These are phyloP conservation scores for Seriola rivoliana DNA, from an alignment of 2,113 vertebrate genomes.

Conservation along the genomic window DNA sequence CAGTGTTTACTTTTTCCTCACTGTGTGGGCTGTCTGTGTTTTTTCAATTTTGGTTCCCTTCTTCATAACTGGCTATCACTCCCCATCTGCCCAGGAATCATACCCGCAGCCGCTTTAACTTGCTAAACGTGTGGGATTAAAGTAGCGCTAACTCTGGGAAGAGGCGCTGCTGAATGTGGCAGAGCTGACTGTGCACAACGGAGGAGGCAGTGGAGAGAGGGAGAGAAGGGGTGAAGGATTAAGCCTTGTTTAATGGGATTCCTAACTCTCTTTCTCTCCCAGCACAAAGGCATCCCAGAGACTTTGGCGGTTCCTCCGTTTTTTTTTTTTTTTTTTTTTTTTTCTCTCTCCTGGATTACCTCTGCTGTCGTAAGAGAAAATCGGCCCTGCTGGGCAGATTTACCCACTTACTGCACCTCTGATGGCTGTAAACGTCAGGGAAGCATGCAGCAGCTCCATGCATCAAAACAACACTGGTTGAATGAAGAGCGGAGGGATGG, in stretches of 20 bases:
- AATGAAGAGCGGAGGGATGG: slow-evolving; percentile 26
- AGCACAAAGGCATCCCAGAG: slow-evolving; percentile 64
- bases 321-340: slow-evolving; percentile 6
- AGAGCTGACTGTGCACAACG: slow-evolving; percentile 48
- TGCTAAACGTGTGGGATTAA: slow-evolving; percentile 54
- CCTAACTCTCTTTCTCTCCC: slow-evolving; percentile 61
- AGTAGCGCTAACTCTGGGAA: slow-evolving; percentile 46
- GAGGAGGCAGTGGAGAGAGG: slow-evolving; percentile 41
- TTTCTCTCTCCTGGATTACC: slow-evolving; percentile 42
- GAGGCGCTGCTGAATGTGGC: slow-evolving; percentile 28
- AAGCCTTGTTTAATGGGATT: slow-evolving; percentile 74
- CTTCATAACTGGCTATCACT: slow-evolving; percentile 35
- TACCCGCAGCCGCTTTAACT: slow-evolving; percentile 32
- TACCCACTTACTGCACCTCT: slow-evolving; percentile 46
- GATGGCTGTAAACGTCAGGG: slow-evolving; percentile 27
- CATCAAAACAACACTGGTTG: slow-evolving; percentile 40
- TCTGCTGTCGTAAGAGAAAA: slow-evolving; percentile 44
- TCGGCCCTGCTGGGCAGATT: slow-evolving; percentile 44
- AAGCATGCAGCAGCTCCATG: slow-evolving; percentile 26
- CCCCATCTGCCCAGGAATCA: slow-evolving; percentile 28
- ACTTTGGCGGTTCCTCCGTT: slow-evolving; percentile 42
- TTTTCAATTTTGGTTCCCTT: slow-evolving; percentile 15
- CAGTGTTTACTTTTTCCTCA: slow-evolving; percentile 3
- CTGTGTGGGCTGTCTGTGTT: slow-evolving; percentile 19
- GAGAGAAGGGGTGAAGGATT: slow-evolving; percentile 61